Conservation (phyloP, 2,888 invertebrate species). For the Melieria crassipennis region DNA sequence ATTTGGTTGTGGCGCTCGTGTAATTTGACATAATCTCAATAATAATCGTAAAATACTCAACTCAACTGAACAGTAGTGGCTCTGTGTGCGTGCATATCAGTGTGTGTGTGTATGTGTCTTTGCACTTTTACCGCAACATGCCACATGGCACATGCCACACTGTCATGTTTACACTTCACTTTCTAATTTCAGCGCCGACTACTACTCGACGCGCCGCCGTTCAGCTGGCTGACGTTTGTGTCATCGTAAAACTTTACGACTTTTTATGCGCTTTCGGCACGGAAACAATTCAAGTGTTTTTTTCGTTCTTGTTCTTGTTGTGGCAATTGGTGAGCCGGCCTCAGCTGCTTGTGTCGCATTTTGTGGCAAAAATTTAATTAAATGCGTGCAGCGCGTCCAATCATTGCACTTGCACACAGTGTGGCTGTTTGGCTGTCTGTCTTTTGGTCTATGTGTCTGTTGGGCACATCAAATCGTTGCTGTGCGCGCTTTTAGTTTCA, state of each 20-base stretch:
- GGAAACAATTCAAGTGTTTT: background rate
- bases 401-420: slow-evolving; percentile 27
- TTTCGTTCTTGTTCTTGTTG: no score
- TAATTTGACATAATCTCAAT: slow-evolving; percentile 40
- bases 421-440: background rate
- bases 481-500: slow-evolving; percentile 38
- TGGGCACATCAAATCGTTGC: background rate
- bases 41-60: slow-evolving; percentile 39
- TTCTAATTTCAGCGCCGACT: slow-evolving; percentile 18
- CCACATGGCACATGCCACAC: slow-evolving; percentile 28
- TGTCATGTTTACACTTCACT: slow-evolving; percentile 21
- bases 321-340: slow-evolving; percentile 15
- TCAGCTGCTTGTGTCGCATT: slow-evolving; percentile 45
- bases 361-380: slow-evolving; percentile 47
- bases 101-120: background rate
- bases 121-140: slow-evolving; percentile 25
- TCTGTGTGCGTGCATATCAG: background rate
- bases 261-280: slow-evolving; percentile 29
- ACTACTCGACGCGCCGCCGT: no score
- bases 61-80: slow-evolving; percentile 4
- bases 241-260: slow-evolving; percentile 36
- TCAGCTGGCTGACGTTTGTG: background rate
- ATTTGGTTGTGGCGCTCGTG: slow-evolving; percentile 23
- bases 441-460: background rate
- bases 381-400: slow-evolving; percentile 39